Base-by-base conservation (phyloP, 2,113 vertebrate species). In the Lampris incognitus region DNA sequence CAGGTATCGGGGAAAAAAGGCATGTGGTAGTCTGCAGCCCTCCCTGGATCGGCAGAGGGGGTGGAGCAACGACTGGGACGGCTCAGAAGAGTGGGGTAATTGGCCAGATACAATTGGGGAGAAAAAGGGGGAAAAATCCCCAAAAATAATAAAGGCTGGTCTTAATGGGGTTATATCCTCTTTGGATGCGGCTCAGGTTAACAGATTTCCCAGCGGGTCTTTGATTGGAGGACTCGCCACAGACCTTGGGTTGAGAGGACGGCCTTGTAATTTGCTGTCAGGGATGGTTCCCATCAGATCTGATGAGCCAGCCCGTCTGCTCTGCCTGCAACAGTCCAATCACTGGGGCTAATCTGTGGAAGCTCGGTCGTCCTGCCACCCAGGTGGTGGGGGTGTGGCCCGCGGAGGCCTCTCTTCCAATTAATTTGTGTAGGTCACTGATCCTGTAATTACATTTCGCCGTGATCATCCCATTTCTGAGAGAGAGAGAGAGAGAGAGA, bases 401-500 rank as follows among this genome's bases (percentile, higher is more conserved):
- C 74, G 36, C 68, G 13, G 57, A 4, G 1, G 52, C 38, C 10
- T 11, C 24, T 44, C 5, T 55, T 57, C 42, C 13, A 24, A 24
- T 24, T 24, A 0, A 24, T 24, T 24, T 24, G 24, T 24, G 24
- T 24, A 24, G 24, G 40, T 48, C 72, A 62, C 55, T 41, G 36
- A 44, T 73, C 11, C 69, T 71, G 72, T 88, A 82, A 86, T 87
- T 83, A 86, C 39, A 65, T 40, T 6, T 63, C 9, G 10, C 66
- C 37, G 65, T 5, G 65, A 81, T 86, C 66, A 40, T 46, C 49
- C 54, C 50, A 38, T 72, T 46, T 64, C 55, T 69, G 42, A 62
- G 50, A 52, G 50, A 10, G 13, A 10, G 46, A 24, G 24, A 24
- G 24, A 24, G 24, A 24, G 24, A 24, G 24, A 24, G 24, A 24